Conservation (phyloP, 2,113 vertebrate species). For the Promerops cafer region DNA sequence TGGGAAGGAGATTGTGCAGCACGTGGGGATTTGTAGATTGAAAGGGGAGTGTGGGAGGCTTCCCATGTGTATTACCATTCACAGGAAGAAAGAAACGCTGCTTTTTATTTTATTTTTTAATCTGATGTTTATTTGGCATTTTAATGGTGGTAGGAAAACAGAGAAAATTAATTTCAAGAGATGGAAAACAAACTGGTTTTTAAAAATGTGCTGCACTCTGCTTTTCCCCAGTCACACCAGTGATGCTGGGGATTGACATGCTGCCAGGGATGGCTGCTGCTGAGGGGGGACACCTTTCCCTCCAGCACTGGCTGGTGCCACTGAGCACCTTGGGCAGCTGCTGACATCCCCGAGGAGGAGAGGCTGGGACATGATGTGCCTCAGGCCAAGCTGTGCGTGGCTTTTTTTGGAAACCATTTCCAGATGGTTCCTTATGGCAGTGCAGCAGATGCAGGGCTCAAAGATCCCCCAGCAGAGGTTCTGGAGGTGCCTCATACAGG, state of each 20-base stretch:
- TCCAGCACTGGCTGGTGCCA: neutral
- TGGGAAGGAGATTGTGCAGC: neutral
- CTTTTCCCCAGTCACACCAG: neutral
- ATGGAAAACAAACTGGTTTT: neutral
- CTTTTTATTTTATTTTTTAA: neutral
- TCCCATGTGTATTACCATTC: neutral
- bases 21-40: neutral
- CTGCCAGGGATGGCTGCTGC: neutral
- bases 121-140: constrained; percentile 34
- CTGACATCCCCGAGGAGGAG: rapidly evolving
- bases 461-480: neutral
- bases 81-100: neutral
- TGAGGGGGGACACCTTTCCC: neutral
- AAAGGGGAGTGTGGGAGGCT: neutral
- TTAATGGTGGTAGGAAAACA: neutral
- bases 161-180: neutral
- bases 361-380: neutral
- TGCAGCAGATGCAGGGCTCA: neutral
- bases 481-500: neutral
- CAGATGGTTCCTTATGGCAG: neutral
- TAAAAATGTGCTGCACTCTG: neutral
- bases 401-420: neutral
- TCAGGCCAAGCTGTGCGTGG: neutral
- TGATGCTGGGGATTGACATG: rapidly evolving
- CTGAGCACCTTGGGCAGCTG: neutral